Base-by-base conservation (phyloP, 2,888 invertebrate genomes). In the Tinea trinotella region DNA sequence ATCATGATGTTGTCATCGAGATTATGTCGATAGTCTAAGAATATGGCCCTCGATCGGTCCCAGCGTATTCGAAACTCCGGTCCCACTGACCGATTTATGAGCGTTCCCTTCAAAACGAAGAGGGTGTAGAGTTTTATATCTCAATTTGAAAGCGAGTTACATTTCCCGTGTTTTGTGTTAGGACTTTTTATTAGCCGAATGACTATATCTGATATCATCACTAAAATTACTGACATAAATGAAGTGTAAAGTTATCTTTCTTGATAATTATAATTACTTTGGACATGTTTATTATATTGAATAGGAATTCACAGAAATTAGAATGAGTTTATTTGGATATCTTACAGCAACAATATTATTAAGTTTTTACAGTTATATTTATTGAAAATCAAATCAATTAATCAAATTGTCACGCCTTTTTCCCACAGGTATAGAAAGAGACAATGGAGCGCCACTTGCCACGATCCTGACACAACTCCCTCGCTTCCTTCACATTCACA, bases 51-150 rank as follows among this genome's bases (percentile, higher is more conserved):
- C 15, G 40, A 40, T 40, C 30, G 15, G 6, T 40, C 40, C 40
- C 40, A 40, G 13, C 40, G 19, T 15, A 46, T n/a, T 17, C 19
- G 46, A 19, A 19, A 19, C 15, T 10, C 12, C 46, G 15, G 75
- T 73, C 74, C 72, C 68, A 74, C 71, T 75, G 71, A 68, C 67
- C 70, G 68, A 81, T 83, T 81, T 81, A 84, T 71, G 73, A 70
- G 66, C 69, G 70, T 67, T 68, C 74, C 74, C 71, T 72, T 67
- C 62, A 40, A 9, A 66, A 60, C 67, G 69, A 74, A 70, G 65
- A 74, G 74, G 71, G 71, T 75, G 70, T 64, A 64, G 68, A 69
- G 66, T 74, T 81, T 78, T 76, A 81, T 73, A 76, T 72, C 79
- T 79, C 76, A 74, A 82, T 81, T 79, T 75, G 72, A 75, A 75